Conservation (phyloP, 2,888 invertebrate species). For the Sicus ferrugineus region DNA sequence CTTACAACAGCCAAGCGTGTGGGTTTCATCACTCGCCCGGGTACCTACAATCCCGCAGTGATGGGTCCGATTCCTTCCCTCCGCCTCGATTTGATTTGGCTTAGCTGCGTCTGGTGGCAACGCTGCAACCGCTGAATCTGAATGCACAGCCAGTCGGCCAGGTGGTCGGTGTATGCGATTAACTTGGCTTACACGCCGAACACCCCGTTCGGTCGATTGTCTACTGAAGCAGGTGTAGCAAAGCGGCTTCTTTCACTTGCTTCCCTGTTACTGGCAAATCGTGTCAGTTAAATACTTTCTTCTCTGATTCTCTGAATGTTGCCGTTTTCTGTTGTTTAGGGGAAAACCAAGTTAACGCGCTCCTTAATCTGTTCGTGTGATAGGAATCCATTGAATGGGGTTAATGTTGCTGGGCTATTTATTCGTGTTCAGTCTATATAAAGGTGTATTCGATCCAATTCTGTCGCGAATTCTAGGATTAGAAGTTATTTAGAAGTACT, state of each 20-base stretch:
- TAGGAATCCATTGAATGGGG: no score
- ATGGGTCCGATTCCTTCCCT: not conserved
- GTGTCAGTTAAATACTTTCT: no score
- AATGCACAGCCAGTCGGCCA: not conserved
- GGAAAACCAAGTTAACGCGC: no score
- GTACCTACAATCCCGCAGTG: constrained; percentile 4
- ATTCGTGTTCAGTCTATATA: no score
- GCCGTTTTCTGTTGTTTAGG: no score
- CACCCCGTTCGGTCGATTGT: not conserved
- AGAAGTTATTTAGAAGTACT: no score
- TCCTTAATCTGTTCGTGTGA: no score
- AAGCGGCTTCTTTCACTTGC: not conserved
- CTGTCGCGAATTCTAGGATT: no score
- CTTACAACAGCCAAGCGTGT: constrained; percentile 9
- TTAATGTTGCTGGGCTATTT: no score
- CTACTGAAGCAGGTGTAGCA: not conserved
- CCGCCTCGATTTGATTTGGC: not conserved
- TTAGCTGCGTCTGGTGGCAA: not conserved
- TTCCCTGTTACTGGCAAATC: constrained; percentile 6
- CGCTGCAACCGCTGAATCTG: not conserved
- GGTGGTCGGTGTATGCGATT: not conserved
- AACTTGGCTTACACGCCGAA: not conserved
- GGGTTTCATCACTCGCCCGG: constrained; percentile 1
- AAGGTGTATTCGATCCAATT: no score
- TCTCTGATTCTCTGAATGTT: no score